These are phyloP conservation scores for Hartigia nigra DNA, from an alignment of 2,888 invertebrate species.

Conservation along the genomic window DNA sequence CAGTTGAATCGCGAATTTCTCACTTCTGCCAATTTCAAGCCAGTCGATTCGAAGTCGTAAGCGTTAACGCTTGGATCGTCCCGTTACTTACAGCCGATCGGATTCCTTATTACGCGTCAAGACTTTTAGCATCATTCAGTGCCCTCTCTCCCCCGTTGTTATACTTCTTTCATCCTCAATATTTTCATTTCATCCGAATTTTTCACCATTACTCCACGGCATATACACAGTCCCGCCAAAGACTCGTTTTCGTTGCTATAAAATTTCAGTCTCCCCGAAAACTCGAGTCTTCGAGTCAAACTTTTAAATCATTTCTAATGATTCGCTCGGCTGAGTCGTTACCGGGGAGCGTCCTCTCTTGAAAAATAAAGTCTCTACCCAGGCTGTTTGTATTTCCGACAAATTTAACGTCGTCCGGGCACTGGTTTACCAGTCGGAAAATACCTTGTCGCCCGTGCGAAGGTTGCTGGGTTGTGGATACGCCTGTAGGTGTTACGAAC, in stretches of 20 bases:
- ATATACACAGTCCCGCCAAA: neutral
- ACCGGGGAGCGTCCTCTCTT: constrained; percentile 2
- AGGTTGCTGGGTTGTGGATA: neutral
- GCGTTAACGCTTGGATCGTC: neutral
- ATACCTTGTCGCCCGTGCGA: neutral
- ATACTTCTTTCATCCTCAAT: neutral
- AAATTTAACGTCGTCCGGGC: constrained; percentile 2
- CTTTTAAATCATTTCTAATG: constrained; percentile 21
- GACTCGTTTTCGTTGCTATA: neutral
- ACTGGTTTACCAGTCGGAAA: neutral
- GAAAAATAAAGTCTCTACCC: constrained; percentile 12
- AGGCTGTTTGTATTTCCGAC: constrained; percentile 1
- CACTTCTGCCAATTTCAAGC: neutral
- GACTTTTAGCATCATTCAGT: neutral
- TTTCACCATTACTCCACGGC: neutral
- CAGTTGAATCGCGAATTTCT: neutral
- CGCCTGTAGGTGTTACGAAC: neutral
- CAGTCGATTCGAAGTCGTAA: neutral
- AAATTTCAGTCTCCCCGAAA: neutral
- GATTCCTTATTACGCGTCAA: neutral
- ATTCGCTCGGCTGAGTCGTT: constrained; percentile 16
- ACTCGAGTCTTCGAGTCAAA: neutral
- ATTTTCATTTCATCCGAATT: neutral
- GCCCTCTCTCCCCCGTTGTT: neutral
- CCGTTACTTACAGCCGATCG: neutral